phyloP scores from a whole-genome alignment of 2,113 vertebrate species.

The Pungitius pungitius region DNA sequence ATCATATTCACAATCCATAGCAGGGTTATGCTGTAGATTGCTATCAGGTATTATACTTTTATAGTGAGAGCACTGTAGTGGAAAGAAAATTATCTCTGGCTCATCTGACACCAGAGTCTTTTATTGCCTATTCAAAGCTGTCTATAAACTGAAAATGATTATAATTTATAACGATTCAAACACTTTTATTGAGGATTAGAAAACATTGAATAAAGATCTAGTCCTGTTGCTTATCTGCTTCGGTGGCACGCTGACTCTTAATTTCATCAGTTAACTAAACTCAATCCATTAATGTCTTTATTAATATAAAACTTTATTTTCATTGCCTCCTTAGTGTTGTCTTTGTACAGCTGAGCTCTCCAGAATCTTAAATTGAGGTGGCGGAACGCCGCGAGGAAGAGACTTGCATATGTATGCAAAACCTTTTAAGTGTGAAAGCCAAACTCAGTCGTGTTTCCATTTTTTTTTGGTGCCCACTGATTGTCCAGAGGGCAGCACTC shows the following conservation, averaged over 20 bases:
- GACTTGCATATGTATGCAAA: constrained; percentile 72
- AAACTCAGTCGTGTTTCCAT: constrained; percentile 67
- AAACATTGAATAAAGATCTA: background rate
- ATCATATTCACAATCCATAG: constrained; percentile 43
- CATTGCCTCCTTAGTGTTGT: constrained; percentile 19
- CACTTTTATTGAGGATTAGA: background rate
- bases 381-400: constrained; percentile 44
- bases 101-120: constrained; percentile 21
- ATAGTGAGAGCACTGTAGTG: constrained; percentile 1
- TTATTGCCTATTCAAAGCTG: constrained; percentile 8
- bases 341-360: constrained; percentile 44
- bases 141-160: background rate
- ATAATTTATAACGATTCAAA: constrained; percentile 16
- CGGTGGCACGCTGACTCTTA: background rate
- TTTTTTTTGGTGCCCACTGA: constrained; percentile 54
- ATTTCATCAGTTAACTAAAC: constrained; percentile 25
- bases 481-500: constrained; percentile 58
- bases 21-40: constrained; percentile 13
- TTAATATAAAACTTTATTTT: constrained; percentile 40
- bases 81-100: constrained; percentile 26
- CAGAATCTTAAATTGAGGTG: constrained; percentile 56
- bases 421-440: constrained; percentile 76
- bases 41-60: constrained; percentile 28
- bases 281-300: constrained; percentile 5
- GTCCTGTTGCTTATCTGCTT: background rate